phyloP scores from a whole-genome alignment of 2,113 vertebrate species.

The Eretmochelys imbricata region DNA sequence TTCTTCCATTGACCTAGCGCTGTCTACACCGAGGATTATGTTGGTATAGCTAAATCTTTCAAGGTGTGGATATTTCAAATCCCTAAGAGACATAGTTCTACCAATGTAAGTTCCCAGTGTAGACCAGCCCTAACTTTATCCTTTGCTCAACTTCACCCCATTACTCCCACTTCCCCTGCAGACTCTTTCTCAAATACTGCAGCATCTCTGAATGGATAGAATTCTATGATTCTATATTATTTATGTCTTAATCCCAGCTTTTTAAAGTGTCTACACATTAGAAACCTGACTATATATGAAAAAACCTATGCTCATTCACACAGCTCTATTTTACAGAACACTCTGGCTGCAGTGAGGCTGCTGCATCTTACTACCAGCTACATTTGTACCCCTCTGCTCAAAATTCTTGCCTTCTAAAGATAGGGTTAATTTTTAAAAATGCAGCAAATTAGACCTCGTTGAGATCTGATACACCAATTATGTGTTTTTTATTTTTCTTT shows the following conservation, averaged over 20 bases:
- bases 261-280: not conserved
- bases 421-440: constrained; percentile 10
- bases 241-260: not conserved
- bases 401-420: not conserved
- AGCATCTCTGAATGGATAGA: not conserved
- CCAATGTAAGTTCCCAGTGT: not conserved
- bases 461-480: not conserved
- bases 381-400: not conserved
- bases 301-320: not conserved
- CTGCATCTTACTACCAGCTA: not conserved
- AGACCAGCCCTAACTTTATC: not conserved
- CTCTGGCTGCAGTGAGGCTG: not conserved
- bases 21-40: not conserved
- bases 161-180: not conserved
- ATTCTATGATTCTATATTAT: not conserved
- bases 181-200: not conserved
- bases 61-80: not conserved
- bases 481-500: not conserved
- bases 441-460: not conserved
- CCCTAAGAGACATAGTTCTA: not conserved
- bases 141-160: constrained; percentile 7
- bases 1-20: not conserved
- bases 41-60: not conserved
- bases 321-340: not conserved
- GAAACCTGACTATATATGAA: not conserved